A percentile compares a stretch with the other conserved stretches of the same genome.
Conservation (phyloP, 2,113 vertebrate genomes). For the Mixornis gularis region DNA sequence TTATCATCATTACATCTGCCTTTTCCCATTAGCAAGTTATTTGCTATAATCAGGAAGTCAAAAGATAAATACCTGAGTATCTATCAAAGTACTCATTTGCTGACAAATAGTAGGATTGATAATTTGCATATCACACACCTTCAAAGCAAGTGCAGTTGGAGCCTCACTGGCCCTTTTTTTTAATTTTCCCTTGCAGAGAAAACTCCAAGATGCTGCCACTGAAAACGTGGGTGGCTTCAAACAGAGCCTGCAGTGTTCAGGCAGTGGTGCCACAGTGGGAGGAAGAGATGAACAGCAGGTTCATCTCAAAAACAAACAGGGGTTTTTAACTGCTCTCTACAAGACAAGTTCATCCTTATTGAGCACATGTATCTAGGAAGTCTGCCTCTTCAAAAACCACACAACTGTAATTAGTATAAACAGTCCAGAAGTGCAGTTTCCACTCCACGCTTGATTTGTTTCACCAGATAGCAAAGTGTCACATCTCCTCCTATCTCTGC, state of each 20-base stretch:
- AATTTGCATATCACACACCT: not conserved
- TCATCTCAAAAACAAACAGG: too few species aligned
- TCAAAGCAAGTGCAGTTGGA: not conserved
- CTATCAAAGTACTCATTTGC: not conserved
- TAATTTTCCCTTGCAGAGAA: not conserved
- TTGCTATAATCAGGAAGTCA: not conserved
- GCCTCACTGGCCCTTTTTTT: not conserved
- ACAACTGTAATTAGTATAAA: accelerated
- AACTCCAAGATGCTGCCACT: not conserved
- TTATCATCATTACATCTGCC: not conserved
- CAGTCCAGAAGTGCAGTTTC: not conserved
- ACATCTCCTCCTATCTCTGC: not conserved
- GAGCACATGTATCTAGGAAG: not conserved
- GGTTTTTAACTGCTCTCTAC: not conserved
- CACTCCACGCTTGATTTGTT: not conserved
- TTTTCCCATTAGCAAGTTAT: not conserved
- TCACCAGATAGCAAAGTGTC: not conserved
- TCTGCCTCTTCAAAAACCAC: not conserved
- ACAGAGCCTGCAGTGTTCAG: not conserved
- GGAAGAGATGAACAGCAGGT: not conserved
- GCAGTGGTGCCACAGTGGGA: not conserved
- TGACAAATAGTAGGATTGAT: not conserved
- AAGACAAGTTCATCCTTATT: not conserved
- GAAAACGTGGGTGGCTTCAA: not conserved
- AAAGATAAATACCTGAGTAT: not conserved